phyloP scores from a whole-genome alignment of 53 echinoderm and acorn worm genomes.

The Patiria pectinifera region DNA sequence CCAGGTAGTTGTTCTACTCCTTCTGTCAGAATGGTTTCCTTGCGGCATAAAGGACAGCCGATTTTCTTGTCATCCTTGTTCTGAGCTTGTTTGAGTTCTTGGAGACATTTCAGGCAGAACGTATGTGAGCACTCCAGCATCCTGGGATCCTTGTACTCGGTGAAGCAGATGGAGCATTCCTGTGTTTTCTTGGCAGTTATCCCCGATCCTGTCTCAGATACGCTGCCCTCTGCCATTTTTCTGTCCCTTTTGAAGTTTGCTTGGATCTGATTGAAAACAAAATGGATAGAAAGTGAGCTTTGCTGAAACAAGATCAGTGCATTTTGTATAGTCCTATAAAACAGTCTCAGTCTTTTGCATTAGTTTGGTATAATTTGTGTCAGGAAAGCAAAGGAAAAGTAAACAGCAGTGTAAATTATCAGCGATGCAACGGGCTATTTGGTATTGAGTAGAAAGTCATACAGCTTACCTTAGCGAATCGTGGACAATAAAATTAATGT shows the following conservation, averaged over 20 bases:
- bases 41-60: slow-evolving; percentile 15
- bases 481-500: too few species aligned
- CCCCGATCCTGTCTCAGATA: background rate
- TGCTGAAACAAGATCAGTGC: too few species aligned
- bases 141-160: slow-evolving; percentile 4
- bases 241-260: too few species aligned
- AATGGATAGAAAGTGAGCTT: background rate
- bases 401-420: too few species aligned
- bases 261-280: background rate
- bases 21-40: slow-evolving; percentile 14
- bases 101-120: slow-evolving; percentile 2
- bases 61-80: background rate
- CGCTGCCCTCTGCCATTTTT: background rate
- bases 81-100: slow-evolving; percentile 4
- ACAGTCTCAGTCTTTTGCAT: background rate
- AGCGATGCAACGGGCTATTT: too few species aligned
- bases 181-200: background rate
- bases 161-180: slow-evolving; percentile 39
- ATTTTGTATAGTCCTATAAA: too few species aligned
- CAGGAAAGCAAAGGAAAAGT: background rate
- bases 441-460: too few species aligned
- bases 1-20: slow-evolving; percentile 16
- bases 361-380: background rate
- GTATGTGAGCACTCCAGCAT: slow-evolving; percentile 28
- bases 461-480: too few species aligned